phyloP scores from a whole-genome alignment of 2,888 invertebrate species.

The Buathra laborator region DNA sequence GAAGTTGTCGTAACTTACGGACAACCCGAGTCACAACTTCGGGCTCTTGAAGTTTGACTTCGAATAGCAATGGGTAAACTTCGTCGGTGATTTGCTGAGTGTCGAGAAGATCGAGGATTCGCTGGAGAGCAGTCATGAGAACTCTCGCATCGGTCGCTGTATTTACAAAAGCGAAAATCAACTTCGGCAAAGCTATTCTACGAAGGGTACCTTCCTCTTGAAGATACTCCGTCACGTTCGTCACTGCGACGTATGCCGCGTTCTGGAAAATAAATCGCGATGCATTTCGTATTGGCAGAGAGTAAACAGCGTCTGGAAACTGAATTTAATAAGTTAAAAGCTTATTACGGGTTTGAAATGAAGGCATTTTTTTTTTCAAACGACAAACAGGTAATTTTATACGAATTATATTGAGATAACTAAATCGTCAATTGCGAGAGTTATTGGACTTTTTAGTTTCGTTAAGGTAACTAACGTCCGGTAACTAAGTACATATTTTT shows the following conservation, averaged over 20 bases:
- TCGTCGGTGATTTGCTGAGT: conserved; percentile 95
- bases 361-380: no score
- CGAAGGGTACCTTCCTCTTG: conserved; percentile 92
- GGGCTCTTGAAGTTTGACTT: conserved; percentile 94
- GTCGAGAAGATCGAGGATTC: conserved; percentile 94
- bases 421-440: no score
- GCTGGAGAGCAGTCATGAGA: conserved; percentile 91
- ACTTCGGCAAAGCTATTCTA: conserved; percentile 93
- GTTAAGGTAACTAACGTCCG: no score
- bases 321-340: no score
- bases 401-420: no score
- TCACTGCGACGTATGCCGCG: conserved; percentile 94
- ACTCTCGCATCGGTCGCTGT: conserved; percentile 93
- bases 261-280: conserved; percentile 87
- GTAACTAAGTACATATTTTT: no score
- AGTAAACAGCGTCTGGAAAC: no score
- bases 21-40: conserved; percentile 96
- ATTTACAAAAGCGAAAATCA: conserved; percentile 92
- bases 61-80: conserved; percentile 95
- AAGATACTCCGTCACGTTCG: conserved; percentile 93
- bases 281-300: not conserved
- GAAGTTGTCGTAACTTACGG: conserved; percentile 90
- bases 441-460: no score
- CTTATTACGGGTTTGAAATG: no score
- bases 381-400: no score